Evolutionary conservation across 2,888 invertebrate genomes (phyloP).

Genomic region (Noctua comes): DNA sequence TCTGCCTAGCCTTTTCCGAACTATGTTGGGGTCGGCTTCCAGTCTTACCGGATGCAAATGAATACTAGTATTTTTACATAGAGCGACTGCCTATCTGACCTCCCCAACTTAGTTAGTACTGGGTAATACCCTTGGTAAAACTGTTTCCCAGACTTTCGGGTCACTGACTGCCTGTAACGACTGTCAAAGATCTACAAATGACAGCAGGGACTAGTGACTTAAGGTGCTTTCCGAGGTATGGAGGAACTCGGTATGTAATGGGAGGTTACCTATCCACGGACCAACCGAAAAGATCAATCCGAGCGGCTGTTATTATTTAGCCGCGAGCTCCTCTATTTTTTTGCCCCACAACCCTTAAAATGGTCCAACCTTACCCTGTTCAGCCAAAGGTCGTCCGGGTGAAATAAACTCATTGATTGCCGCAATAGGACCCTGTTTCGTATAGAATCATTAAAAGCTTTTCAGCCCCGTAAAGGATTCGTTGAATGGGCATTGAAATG

Average conservation of each 20-base stretch:
- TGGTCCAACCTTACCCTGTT: constrained; percentile 33
- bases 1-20: not conserved
- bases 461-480: constrained; percentile 59
- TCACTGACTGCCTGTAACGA: no score
- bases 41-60: not conserved
- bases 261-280: not conserved
- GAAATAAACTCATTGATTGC: constrained; percentile 66
- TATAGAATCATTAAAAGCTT: constrained; percentile 66
- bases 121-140: no score
- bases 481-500: constrained; percentile 66
- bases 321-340: not conserved
- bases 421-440: constrained; percentile 50
- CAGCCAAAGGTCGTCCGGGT: constrained; percentile 47
- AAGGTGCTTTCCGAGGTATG: no score
- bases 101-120: no score
- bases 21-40: not conserved
- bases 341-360: not conserved
- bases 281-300: not conserved
- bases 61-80: not conserved
- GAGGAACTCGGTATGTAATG: no score
- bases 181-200: no score
- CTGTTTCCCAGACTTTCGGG: no score
- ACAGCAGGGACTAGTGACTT: no score
- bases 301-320: not conserved
- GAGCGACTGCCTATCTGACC: no score